Evolutionary conservation across 2,888 invertebrate species (phyloP).

Genomic region (Fragum whitleyi): DNA sequence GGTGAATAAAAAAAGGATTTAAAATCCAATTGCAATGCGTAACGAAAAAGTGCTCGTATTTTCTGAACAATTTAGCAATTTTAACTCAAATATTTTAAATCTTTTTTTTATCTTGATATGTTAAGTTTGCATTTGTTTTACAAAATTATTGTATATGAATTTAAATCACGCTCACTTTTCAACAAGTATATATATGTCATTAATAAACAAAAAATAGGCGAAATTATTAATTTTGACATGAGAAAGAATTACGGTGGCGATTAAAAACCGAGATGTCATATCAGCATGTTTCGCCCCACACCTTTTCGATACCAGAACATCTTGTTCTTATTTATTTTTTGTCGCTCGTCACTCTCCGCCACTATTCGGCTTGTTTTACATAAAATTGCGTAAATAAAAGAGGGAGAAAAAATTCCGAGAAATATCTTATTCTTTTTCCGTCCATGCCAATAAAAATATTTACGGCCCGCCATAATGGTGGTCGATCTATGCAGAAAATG

Average conservation of each 20-base stretch:
- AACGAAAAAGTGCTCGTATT: too few species aligned
- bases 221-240: slow-evolving; percentile 4
- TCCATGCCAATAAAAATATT: slow-evolving; percentile 58
- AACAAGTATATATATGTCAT: slow-evolving; percentile 1
- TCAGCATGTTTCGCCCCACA: slow-evolving; percentile 23
- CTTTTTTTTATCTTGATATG: too few species aligned
- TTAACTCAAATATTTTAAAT: too few species aligned
- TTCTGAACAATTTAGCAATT: too few species aligned
- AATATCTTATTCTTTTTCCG: slow-evolving; percentile 30
- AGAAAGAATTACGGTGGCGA: background rate
- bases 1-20: too few species aligned
- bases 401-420: slow-evolving; percentile 17
- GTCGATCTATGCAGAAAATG: slow-evolving; percentile 47
- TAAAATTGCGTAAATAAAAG: slow-evolving; percentile 32
- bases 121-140: too few species aligned
- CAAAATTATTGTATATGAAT: too few species aligned
- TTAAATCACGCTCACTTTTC: too few species aligned
- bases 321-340: slow-evolving; percentile 23
- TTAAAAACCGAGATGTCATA: slow-evolving; percentile 6
- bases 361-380: slow-evolving; percentile 22
- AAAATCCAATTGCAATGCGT: too few species aligned
- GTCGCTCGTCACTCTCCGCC: slow-evolving; percentile 19
- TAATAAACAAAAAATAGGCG: background rate
- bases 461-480: slow-evolving; percentile 40
- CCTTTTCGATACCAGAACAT: slow-evolving; percentile 18